Conservation (phyloP, 1,140 invertebrate species). For the Drosophila fuyamai region DNA sequence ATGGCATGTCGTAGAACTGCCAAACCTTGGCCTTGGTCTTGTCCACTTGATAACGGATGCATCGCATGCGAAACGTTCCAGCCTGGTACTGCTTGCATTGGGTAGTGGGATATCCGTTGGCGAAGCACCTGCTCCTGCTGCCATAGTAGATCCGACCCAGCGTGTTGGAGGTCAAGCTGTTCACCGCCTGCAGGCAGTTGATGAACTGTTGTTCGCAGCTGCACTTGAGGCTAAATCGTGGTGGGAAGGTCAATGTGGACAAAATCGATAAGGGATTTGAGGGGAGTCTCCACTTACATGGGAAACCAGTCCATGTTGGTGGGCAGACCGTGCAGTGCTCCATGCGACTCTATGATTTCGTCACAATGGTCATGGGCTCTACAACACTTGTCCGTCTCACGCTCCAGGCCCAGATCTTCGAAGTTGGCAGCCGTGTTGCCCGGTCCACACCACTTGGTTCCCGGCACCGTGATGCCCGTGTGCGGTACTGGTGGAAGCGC, state of each 20-base stretch:
- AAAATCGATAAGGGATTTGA: constrained; percentile 56
- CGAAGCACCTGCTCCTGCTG: constrained; percentile 88
- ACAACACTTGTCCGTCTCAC: constrained; percentile 91
- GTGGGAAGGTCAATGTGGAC: constrained; percentile 29
- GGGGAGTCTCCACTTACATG: constrained; percentile 56
- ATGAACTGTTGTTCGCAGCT: constrained; percentile 89
- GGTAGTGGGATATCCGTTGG: constrained; percentile 87
- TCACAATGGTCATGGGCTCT: constrained; percentile 91
- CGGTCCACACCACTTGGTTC: constrained; percentile 90
- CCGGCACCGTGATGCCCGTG: constrained; percentile 82
- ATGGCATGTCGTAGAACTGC: constrained; percentile 87
- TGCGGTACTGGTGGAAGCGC: constrained; percentile 67
- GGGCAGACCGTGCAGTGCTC: constrained; percentile 86
- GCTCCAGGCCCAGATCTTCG: constrained; percentile 89
- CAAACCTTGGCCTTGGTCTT: constrained; percentile 84
- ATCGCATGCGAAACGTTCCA: constrained; percentile 83
- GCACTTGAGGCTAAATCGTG: constrained; percentile 86
- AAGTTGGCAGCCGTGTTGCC: constrained; percentile 89
- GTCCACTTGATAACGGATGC: constrained; percentile 86
- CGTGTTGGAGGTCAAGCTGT: constrained; percentile 85
- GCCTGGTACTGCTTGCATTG: constrained; percentile 86
- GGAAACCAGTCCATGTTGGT: constrained; percentile 88
- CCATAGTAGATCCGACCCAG: constrained; percentile 90
- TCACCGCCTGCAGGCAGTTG: constrained; percentile 87
- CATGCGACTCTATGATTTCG: constrained; percentile 86